Conservation (phyloP, 1,140 invertebrate species). For the Brachionus calyciflorus region DNA sequence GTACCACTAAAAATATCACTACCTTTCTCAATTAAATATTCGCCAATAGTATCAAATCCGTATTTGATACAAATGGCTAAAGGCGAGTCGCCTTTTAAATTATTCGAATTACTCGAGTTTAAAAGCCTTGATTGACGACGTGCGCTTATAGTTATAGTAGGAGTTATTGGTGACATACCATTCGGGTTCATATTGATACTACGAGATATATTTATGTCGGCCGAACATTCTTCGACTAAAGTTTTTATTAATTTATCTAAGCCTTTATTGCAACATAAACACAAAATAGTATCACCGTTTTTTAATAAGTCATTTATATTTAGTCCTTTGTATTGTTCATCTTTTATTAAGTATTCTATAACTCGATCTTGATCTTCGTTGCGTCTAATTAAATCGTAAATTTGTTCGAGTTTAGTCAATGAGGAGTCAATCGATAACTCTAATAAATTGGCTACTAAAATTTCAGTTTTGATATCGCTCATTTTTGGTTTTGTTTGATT, state of each 20-base stretch:
- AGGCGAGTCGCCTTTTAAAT: slow-evolving; percentile 1
- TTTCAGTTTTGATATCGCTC: slow-evolving; percentile 2
- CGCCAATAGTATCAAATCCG: slow-evolving; percentile 14
- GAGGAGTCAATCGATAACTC: neutral
- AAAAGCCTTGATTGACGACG: slow-evolving; percentile 19
- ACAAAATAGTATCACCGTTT: slow-evolving; percentile 41
- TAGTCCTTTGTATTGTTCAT: neutral
- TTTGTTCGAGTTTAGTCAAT: slow-evolving; percentile 25
- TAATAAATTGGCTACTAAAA: neutral
- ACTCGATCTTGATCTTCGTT: slow-evolving; percentile 37
- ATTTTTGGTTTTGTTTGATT: too few species aligned
- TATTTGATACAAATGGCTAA: slow-evolving; percentile 1
- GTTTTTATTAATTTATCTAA: neutral
- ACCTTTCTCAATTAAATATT: slow-evolving; percentile 21
- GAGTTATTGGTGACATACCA: slow-evolving; percentile 10
- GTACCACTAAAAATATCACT: slow-evolving; percentile 1
- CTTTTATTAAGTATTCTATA: slow-evolving; percentile 9
- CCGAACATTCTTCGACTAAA: slow-evolving; percentile 22
- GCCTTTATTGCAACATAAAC: slow-evolving; percentile 30
- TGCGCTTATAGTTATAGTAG: slow-evolving; percentile 18
- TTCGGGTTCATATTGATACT: slow-evolving; percentile 19
- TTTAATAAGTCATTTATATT: slow-evolving; percentile 24
- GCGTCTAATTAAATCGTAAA: slow-evolving; percentile 21
- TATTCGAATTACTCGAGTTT: neutral
- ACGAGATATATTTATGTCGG: slow-evolving; percentile 13